phyloP scores from a whole-genome alignment of 2,797 vertebrate species.

The Lepilemur ruficaudatus region DNA sequence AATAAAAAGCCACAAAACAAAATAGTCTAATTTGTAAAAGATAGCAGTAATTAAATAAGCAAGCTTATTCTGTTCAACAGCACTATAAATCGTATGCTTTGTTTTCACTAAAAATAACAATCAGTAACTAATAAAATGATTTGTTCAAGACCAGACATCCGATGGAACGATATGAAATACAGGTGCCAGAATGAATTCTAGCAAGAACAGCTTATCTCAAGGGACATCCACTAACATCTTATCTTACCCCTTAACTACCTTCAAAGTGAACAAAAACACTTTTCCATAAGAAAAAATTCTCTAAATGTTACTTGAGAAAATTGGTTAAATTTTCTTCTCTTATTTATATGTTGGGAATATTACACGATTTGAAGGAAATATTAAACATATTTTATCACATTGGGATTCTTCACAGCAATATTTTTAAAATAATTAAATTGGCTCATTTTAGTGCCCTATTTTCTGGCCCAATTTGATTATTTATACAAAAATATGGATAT shows the following conservation, averaged over 20 bases:
- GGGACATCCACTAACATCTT: background rate
- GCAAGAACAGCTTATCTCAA: constrained; percentile 3
- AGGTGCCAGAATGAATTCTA: background rate
- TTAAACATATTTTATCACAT: background rate
- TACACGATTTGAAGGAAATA: constrained; percentile 30
- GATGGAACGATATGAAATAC: background rate
- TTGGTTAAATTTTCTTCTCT: constrained; percentile 19
- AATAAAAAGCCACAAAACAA: background rate
- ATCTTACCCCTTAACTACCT: constrained; percentile 27
- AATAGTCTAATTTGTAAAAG: background rate
- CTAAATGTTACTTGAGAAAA: background rate
- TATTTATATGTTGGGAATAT: background rate
- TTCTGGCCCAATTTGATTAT: constrained; percentile 24
- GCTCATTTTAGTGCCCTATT: constrained; percentile 46
- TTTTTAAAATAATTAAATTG: constrained; percentile 70
- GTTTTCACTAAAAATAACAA: background rate
- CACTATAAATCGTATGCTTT: background rate
- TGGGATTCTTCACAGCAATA: constrained; percentile 14
- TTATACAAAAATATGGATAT: constrained; percentile 38
- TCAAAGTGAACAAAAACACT: constrained; percentile 23
- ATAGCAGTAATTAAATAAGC: background rate
- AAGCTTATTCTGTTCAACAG: background rate
- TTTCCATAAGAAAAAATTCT: constrained; percentile 17
- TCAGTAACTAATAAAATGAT: background rate
- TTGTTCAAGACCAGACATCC: background rate